Percentiles rank a stretch among this genome's conserved stretches.
Conservation (phyloP, 2,888 invertebrate species). For the Abrostola triplasia region DNA sequence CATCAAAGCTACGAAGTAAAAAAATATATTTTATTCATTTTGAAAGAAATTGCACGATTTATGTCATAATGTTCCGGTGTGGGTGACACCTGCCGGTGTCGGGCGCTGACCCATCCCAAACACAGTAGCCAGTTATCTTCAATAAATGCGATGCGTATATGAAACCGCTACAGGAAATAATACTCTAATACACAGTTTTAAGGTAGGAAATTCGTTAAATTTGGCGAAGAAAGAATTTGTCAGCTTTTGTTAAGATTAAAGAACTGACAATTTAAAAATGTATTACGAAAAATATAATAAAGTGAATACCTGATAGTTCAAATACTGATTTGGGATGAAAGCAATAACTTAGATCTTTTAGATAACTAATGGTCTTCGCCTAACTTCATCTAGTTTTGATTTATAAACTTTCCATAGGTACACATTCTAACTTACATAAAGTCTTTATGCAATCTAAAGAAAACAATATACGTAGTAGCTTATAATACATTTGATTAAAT, state of each 20-base stretch:
- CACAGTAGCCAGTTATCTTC: constrained; percentile 37
- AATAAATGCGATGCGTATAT: constrained; percentile 22
- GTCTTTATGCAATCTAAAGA: no score
- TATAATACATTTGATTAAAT: no score
- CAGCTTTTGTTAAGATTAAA: constrained; percentile 15
- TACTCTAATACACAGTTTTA: neutral
- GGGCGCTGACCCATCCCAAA: constrained; percentile 41
- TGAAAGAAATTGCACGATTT: constrained; percentile 44
- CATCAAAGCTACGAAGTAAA: no score
- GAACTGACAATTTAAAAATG: constrained; percentile 23
- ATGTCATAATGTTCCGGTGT: constrained; percentile 48
- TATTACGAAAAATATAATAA: constrained; percentile 9
- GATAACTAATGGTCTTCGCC: no score
- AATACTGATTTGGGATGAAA: neutral
- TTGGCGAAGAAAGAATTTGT: constrained; percentile 5
- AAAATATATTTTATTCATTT: constrained; percentile 40
- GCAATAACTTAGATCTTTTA: no score
- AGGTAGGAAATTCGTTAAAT: neutral
- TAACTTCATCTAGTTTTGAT: no score
- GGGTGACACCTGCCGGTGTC: constrained; percentile 47
- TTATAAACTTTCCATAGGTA: no score
- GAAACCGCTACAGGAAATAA: constrained; percentile 1
- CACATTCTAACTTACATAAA: no score
- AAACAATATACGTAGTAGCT: no score
- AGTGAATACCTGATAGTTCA: neutral